Evolutionary conservation across 2,113 vertebrate genomes (phyloP).

Genomic region (Odontophorus gujanensis): DNA sequence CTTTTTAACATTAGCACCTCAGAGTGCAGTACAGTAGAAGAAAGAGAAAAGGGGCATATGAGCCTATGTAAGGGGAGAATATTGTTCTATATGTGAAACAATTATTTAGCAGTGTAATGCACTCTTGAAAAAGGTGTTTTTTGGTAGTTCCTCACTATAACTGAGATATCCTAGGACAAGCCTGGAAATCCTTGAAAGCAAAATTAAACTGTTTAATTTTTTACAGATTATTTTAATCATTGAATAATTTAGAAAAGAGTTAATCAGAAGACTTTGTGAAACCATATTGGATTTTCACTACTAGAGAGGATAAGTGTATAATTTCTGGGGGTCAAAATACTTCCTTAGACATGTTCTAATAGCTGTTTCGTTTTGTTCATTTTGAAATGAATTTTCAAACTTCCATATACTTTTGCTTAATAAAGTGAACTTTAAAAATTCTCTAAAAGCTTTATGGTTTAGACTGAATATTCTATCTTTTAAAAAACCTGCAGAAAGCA

Average conservation of each 20-base stretch:
- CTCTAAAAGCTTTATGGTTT: not conserved
- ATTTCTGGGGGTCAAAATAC: not conserved
- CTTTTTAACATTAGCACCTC: not conserved
- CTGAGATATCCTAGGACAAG: not conserved
- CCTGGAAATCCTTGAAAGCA: not conserved
- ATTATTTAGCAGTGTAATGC: not conserved
- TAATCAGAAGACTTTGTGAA: not conserved
- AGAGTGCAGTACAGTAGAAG: not conserved
- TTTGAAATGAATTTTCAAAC: not conserved
- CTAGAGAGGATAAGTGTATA: not conserved
- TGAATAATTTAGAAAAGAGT: not conserved
- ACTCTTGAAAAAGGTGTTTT: not conserved
- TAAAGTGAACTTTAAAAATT: not conserved
- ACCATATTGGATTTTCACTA: not conserved
- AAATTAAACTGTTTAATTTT: not conserved
- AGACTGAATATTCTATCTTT: not conserved
- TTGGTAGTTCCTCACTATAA: not conserved
- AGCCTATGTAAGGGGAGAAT: not conserved
- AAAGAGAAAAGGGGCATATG: not conserved
- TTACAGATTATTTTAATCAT: not conserved
- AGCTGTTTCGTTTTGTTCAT: not conserved
- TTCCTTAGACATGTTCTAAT: not conserved
- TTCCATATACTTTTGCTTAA: not conserved
- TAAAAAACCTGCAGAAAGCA: not conserved
- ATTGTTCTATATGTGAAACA: not conserved